Evolutionary conservation across 2,113 vertebrate genomes (phyloP).

Genomic region (Neolamprologus brichardi): DNA sequence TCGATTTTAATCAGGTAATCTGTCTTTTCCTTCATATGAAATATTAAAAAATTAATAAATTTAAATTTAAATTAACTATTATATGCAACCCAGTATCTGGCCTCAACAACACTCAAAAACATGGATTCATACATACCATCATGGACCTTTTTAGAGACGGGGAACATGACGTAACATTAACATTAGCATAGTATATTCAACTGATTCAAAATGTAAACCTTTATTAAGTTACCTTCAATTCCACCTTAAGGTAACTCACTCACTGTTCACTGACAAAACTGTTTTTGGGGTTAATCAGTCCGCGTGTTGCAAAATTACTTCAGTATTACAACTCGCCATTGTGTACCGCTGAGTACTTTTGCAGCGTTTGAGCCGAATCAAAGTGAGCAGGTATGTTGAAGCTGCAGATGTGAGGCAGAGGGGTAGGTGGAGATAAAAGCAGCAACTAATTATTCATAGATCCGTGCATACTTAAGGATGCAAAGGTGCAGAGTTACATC

Average conservation of each 20-base stretch:
- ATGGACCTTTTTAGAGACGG: rapidly evolving
- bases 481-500: not conserved
- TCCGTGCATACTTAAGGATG: not conserved
- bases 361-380: not conserved
- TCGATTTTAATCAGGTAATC: not conserved
- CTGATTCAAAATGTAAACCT: not conserved
- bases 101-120: not conserved
- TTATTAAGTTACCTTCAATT: not conserved
- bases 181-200: not conserved
- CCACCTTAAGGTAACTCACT: not conserved
- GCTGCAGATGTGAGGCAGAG: not conserved
- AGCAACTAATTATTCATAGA: not conserved
- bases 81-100: not conserved
- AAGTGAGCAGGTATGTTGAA: not conserved
- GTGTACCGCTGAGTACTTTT: not conserved
- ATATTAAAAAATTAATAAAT: not conserved
- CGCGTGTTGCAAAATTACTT: rapidly evolving
- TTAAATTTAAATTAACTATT: not conserved
- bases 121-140: not conserved
- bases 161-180: not conserved
- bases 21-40: not conserved
- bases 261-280: not conserved
- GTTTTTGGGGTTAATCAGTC: not conserved
- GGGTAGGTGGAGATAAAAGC: not conserved
- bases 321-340: not conserved